Conservation (phyloP, 2,113 vertebrate genomes). For the Parus major region DNA sequence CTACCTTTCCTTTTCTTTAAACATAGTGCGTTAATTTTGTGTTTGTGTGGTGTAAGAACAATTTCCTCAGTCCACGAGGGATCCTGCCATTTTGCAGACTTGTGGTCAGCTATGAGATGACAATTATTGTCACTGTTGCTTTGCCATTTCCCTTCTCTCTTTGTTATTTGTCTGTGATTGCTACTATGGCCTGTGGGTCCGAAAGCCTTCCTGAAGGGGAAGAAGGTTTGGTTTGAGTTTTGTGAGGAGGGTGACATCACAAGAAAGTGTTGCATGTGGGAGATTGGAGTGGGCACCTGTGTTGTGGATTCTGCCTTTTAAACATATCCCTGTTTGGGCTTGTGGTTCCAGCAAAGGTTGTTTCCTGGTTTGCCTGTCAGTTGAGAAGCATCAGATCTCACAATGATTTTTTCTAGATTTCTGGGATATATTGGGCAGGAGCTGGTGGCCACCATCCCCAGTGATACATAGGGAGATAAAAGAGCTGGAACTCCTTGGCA, state of each 20-base stretch:
- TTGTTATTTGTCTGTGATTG: neutral
- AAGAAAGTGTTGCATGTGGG: neutral
- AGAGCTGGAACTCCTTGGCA: neutral
- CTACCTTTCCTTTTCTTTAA: neutral
- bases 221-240: neutral
- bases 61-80: neutral
- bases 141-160: neutral
- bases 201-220: neutral
- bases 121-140: neutral
- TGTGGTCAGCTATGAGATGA: neutral
- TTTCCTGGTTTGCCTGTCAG: neutral
- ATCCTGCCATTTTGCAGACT: neutral
- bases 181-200: neutral
- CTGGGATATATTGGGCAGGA: neutral
- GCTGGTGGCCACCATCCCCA: neutral
- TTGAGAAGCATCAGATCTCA: neutral
- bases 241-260: neutral
- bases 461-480: neutral
- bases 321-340: neutral
- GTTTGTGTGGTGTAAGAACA: accelerated
- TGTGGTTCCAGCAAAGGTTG: neutral
- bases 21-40: neutral
- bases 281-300: neutral
- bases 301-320: neutral
- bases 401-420: neutral